A percentile compares a stretch with the other conserved stretches of the same genome.
These are phyloP conservation scores for Hyperoplus immaculatus DNA, from an alignment of 2,797 vertebrate genomes.

Conservation along the genomic window DNA sequence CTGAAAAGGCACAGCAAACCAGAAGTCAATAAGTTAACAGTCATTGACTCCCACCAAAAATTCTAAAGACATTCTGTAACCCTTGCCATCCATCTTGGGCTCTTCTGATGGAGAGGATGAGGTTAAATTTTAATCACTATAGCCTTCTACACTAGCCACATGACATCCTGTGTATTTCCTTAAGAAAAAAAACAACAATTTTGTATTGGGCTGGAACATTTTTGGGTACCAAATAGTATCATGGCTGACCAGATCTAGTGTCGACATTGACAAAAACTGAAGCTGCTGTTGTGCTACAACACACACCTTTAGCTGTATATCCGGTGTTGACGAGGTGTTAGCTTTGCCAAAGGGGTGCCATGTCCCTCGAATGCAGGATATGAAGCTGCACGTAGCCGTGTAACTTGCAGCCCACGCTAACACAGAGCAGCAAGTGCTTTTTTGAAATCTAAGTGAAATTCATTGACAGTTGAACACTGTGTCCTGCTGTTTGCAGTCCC, in stretches of 20 bases:
- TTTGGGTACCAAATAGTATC: neutral
- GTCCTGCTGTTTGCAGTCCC: neutral
- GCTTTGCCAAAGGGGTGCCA: too few species aligned
- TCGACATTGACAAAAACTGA: neutral
- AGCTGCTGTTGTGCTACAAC: constrained; percentile 1
- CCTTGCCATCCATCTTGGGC: neutral
- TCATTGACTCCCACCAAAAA: neutral
- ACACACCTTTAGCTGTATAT: neutral
- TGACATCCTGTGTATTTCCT: neutral
- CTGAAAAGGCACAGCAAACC: neutral
- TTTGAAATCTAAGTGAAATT: neutral
- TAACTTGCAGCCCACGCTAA: neutral
- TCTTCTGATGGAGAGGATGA: neutral
- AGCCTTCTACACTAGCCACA: neutral
- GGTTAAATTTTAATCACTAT: neutral
- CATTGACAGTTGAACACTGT: neutral
- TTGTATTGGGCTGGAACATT: neutral
- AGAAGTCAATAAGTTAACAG: neutral
- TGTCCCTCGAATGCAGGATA: neutral
- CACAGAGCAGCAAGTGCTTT: neutral
- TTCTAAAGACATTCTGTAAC: neutral
- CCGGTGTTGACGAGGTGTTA: neutral
- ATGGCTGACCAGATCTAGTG: neutral
- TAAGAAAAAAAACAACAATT: neutral
- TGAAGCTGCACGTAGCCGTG: neutral